These are phyloP conservation scores for Tipula vernalis DNA, from an alignment of 2,888 invertebrate genomes.

Conservation along the genomic window DNA sequence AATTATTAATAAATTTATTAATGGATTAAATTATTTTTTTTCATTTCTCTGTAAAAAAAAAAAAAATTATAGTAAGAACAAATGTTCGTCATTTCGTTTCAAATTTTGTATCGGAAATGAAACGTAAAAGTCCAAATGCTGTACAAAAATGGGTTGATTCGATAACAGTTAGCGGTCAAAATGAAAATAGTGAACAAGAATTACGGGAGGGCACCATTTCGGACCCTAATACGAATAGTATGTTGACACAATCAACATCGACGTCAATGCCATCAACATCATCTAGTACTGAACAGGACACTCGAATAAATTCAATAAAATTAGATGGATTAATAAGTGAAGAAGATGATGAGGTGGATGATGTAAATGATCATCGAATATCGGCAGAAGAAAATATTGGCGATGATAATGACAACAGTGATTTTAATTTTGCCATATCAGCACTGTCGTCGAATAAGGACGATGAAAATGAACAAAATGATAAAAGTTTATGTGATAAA, in stretches of 20 bases:
- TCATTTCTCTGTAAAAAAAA: neutral
- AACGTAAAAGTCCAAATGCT: slow-evolving; percentile 17
- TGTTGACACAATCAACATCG: neutral
- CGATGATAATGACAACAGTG: neutral
- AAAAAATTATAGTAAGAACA: slow-evolving; percentile 14
- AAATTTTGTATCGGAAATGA: slow-evolving; percentile 19
- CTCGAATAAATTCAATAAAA: neutral
- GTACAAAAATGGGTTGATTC: slow-evolving; percentile 19
- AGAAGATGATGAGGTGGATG: neutral
- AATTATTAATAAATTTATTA: neutral
- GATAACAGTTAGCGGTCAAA: neutral
- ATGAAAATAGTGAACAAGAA: neutral
- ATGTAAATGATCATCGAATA: neutral
- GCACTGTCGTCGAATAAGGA: neutral
- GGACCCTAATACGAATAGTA: neutral
- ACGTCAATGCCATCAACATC: neutral
- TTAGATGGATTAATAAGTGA: neutral
- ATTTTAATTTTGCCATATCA: neutral
- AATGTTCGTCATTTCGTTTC: slow-evolving; percentile 19
- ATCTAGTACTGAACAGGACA: neutral
- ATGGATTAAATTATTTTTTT: neutral
- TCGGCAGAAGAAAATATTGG: neutral
- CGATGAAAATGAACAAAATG: neutral
- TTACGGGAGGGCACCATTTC: neutral
- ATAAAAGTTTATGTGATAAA: neutral